Evolutionary conservation across 2,888 invertebrate genomes (phyloP).

Genomic region (Torymus texanus): DNA sequence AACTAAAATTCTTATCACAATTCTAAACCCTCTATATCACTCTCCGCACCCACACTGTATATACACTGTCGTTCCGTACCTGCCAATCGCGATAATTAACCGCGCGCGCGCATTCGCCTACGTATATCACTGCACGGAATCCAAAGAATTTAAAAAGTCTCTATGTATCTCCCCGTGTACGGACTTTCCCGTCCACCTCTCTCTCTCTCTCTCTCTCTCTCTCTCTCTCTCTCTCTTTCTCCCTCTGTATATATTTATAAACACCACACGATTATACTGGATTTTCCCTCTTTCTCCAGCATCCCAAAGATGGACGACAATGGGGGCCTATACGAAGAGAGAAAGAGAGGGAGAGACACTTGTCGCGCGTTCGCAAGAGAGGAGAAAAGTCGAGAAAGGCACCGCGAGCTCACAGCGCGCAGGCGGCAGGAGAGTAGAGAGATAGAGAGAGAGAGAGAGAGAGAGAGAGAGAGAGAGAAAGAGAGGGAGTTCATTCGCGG

Average conservation of each 20-base stretch:
- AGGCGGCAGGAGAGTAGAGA: constrained; percentile 15
- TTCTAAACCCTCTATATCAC: too few species aligned
- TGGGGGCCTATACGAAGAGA: constrained; percentile 12
- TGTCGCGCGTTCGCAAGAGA: background rate
- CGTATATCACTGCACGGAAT: too few species aligned
- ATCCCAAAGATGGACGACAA: constrained; percentile 43
- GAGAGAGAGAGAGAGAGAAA: constrained; percentile 52
- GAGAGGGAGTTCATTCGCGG: constrained; percentile 47
- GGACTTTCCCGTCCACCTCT: constrained; percentile 23
- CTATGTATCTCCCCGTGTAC: constrained; percentile 5
- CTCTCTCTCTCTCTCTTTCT: background rate
- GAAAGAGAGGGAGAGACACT: constrained; percentile 15
- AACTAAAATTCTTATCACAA: too few species aligned
- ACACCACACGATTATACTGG: background rate
- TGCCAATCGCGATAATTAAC: too few species aligned
- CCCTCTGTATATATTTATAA: background rate
- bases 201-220: background rate
- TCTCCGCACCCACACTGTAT: too few species aligned
- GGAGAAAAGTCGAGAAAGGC: constrained; percentile 57
- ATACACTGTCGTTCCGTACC: too few species aligned
- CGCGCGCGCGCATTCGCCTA: too few species aligned
- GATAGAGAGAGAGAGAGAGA: constrained; percentile 45
- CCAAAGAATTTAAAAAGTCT: constrained; percentile 32
- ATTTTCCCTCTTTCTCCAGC: background rate
- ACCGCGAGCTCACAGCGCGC: background rate